phyloP scores from a whole-genome alignment of 2,888 invertebrate genomes.

The Drosophila anceps region DNA sequence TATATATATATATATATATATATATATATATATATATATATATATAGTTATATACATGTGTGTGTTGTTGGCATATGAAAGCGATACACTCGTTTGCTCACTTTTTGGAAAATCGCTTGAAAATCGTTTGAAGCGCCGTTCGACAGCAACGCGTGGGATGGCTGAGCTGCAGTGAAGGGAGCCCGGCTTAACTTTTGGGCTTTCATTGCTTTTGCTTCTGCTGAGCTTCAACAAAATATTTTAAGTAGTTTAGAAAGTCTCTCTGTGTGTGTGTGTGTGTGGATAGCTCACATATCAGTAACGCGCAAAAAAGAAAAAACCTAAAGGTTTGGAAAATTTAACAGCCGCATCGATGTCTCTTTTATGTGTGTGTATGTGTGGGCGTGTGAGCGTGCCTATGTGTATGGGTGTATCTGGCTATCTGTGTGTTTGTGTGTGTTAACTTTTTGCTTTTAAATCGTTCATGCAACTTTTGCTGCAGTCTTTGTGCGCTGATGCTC shows the following conservation, averaged over 20 bases:
- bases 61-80: slow-evolving; percentile 55
- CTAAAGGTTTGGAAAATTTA: slow-evolving; percentile 37
- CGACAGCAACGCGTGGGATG: not conserved
- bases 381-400: not conserved
- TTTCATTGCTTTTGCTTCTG: slow-evolving; percentile 61
- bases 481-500: slow-evolving; percentile 5
- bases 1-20: not conserved
- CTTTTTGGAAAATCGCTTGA: slow-evolving; percentile 58
- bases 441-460: slow-evolving; percentile 37
- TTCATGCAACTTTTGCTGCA: slow-evolving; percentile 55
- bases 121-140: slow-evolving; percentile 62
- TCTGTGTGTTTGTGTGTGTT: not conserved
- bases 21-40: slow-evolving; percentile 9
- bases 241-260: slow-evolving; percentile 75
- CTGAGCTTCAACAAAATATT: slow-evolving; percentile 75
- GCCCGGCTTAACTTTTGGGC: slow-evolving; percentile 61
- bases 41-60: no score
- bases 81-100: slow-evolving; percentile 62
- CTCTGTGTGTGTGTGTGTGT: slow-evolving; percentile 25
- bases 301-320: slow-evolving; percentile 17
- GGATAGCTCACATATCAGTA: slow-evolving; percentile 59
- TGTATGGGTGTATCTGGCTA: slow-evolving; percentile 13
- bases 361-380: not conserved
- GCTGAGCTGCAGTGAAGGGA: not conserved
- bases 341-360: slow-evolving; percentile 17